Evolutionary conservation across 1,140 invertebrate species (phyloP), one percentile per base, ranked within the genome.

Genomic region (Hormaphis cornu): DNA sequence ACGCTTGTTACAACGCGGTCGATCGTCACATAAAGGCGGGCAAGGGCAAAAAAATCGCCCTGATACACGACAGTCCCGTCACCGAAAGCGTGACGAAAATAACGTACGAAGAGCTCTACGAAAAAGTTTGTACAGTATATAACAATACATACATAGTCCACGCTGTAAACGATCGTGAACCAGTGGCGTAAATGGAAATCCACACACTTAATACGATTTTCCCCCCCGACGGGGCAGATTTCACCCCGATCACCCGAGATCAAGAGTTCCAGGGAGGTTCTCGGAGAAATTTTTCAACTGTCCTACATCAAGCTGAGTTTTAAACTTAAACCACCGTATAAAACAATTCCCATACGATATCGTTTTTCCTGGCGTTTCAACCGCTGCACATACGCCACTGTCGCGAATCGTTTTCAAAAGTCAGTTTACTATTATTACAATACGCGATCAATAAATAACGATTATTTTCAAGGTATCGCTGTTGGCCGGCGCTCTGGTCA

Each of bases 1-100:
- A 94, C 73, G 91, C 92, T 1, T 95, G 91, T 77, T 90, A 95
- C 81, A 97, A 97, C 79, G 89, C 91, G 1, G 79, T 97, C 3
- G 94, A 97, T 77, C 82, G 93, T 7, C 94, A 97, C 80, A 89
- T 96, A 1, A 81, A 83, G 14, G 84, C 83, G 0, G 93, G 92
- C 1, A 80, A 83, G 7, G 93, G 91, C 0, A 83, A 86, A 2
- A 86, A 89, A 76, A 78, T 86, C 1, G 93, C 93, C 0, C 78
- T 97, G 3, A 90, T 96, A 42, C 88, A 95, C 74, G 93, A 97
- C 76, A 94, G 90, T 69, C 93, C 93, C 0, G 78, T 94, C 37
- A 93, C 90, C 0, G 83, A 87, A 24, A 86, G 84, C 1, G 81
- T 89, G 2, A 81, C 84, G 5, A 83, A 85, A 73, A 85, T 93